A percentile compares a stretch with the other conserved stretches of the same genome.
Evolutionary conservation across 2,797 vertebrate genomes (phyloP).

Genomic region (Miopithecus talapoin): DNA sequence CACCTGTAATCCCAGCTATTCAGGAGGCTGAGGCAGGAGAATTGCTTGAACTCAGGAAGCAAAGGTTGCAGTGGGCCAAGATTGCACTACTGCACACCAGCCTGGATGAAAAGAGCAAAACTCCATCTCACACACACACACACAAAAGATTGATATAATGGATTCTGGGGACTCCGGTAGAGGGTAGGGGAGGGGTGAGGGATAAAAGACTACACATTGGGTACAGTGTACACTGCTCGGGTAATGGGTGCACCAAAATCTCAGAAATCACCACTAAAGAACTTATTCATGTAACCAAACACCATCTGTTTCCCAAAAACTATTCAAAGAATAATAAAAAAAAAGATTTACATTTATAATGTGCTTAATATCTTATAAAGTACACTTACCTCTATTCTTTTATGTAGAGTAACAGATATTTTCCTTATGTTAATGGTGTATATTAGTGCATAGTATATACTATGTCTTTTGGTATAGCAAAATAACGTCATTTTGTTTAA

Average conservation of each 20-base stretch:
- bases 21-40: not conserved
- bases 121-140: not conserved
- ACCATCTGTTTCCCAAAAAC: not conserved
- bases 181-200: not conserved
- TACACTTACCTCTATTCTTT: not conserved
- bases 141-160: not conserved
- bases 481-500: not conserved
- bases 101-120: not conserved
- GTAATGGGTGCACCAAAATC: no score
- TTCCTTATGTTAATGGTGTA: not conserved
- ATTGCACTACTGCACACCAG: not conserved
- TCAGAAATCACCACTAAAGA: no score
- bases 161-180: not conserved
- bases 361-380: not conserved
- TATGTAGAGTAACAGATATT: not conserved
- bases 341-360: not conserved
- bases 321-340: not conserved
- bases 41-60: not conserved
- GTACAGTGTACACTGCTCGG: no score
- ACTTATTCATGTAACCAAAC: no score
- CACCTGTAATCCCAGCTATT: not conserved
- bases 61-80: not conserved
- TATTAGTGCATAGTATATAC: not conserved
- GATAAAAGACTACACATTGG: no score
- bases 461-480: not conserved